These are phyloP conservation scores for Bombus fervidus DNA, from an alignment of 1,140 invertebrate genomes.

Conservation along the genomic window DNA sequence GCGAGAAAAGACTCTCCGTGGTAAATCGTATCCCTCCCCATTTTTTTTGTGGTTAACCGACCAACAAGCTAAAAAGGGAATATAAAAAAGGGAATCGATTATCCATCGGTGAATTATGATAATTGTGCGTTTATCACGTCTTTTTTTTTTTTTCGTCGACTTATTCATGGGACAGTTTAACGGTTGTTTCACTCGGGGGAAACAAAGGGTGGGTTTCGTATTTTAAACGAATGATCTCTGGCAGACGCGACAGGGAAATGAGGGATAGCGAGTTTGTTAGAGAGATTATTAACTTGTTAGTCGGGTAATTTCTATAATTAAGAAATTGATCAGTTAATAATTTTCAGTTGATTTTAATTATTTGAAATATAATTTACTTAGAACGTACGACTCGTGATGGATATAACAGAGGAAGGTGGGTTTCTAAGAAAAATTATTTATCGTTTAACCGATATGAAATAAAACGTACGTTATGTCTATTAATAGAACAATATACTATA, in stretches of 20 bases:
- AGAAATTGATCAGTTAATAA: too few species aligned
- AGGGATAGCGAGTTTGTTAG: too few species aligned
- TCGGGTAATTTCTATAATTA: too few species aligned
- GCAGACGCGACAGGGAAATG: not conserved
- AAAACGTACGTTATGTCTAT: too few species aligned
- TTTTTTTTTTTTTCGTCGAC: not conserved
- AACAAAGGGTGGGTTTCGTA: not conserved
- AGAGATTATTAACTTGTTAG: not conserved
- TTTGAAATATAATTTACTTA: too few species aligned
- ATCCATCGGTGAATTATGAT: slow-evolving; percentile 36
- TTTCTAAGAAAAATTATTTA: too few species aligned
- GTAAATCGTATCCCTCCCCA: not conserved
- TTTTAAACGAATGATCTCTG: not conserved
- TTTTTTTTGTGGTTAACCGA: not conserved
- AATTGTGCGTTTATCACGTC: not conserved
- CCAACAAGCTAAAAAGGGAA: not conserved
- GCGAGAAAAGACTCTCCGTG: not conserved
- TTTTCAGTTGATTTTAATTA: too few species aligned
- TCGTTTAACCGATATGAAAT: too few species aligned
- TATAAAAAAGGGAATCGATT: slow-evolving; percentile 17
- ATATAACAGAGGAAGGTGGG: fast-evolving
- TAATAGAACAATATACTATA: too few species aligned
- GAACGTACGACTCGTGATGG: too few species aligned
- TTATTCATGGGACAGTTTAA: not conserved
- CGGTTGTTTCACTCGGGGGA: not conserved